phyloP scores from a whole-genome alignment of 2,113 vertebrate species.

The Spea multiplicata region DNA sequence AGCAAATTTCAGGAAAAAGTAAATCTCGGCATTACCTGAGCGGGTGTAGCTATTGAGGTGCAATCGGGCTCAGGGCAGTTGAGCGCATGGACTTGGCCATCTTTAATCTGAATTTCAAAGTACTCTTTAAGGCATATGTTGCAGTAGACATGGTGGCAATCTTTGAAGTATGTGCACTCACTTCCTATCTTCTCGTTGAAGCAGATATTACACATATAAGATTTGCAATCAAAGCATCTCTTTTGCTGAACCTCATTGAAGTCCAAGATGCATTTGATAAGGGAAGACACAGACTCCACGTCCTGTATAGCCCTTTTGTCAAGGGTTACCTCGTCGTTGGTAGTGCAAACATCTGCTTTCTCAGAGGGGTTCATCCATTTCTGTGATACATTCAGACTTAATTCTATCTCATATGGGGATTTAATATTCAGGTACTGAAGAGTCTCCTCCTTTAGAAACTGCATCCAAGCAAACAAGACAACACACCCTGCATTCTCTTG shows the following conservation, averaged over 20 bases:
- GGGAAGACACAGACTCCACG: constrained; percentile 70
- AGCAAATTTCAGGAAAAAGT: neutral
- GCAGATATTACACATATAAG: constrained; percentile 87
- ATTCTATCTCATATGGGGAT: constrained; percentile 79
- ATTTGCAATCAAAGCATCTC: constrained; percentile 81
- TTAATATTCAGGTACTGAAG: constrained; percentile 80
- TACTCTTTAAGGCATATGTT: constrained; percentile 87
- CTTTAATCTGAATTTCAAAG: constrained; percentile 93
- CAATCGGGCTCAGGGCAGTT: constrained; percentile 92
- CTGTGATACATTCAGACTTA: constrained; percentile 58
- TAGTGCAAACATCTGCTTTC: constrained; percentile 52
- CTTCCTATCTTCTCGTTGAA: constrained; percentile 88
- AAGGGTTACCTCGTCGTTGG: constrained; percentile 50
- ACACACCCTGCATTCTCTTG: constrained; percentile 83
- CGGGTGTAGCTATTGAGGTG: constrained; percentile 82
- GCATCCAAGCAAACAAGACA: constrained; percentile 93
- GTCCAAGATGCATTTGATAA: constrained; percentile 87
- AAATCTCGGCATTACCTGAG: constrained; percentile 74
- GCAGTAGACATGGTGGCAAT: constrained; percentile 93
- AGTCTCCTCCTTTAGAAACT: constrained; percentile 91
- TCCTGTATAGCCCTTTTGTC: constrained; percentile 79
- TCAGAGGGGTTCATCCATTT: constrained; percentile 36
- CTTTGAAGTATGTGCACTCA: constrained; percentile 79
- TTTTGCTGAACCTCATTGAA: constrained; percentile 87
- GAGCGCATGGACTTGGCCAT: constrained; percentile 93